Percentiles rank a stretch among this genome's conserved stretches.
Evolutionary conservation across 2,888 invertebrate species (phyloP).

Genomic region (Acleris sparsana): DNA sequence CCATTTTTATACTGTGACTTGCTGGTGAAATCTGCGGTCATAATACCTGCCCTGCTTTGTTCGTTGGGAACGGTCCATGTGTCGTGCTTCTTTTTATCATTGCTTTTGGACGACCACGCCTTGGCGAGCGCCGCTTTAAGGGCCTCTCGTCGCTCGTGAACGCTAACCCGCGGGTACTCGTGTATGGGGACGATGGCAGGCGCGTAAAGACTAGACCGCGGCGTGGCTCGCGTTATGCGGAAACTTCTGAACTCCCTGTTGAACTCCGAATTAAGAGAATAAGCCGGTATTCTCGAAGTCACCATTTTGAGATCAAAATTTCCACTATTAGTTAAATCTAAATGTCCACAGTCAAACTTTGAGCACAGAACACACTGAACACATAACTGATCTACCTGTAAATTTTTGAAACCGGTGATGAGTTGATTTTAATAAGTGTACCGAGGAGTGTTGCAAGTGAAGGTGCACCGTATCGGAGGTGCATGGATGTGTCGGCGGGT

Average conservation of each 20-base stretch:
- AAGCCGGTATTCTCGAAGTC: constrained; percentile 85
- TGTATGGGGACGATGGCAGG: constrained; percentile 84
- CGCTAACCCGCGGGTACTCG: constrained; percentile 84
- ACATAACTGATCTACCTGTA: constrained; percentile 81
- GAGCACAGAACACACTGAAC: constrained; percentile 76
- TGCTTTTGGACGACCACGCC: constrained; percentile 77
- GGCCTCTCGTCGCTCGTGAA: constrained; percentile 80
- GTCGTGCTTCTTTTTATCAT: constrained; percentile 75
- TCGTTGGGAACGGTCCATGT: constrained; percentile 75
- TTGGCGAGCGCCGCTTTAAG: constrained; percentile 79
- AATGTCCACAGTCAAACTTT: constrained; percentile 67
- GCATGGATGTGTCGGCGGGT: constrained; percentile 56
- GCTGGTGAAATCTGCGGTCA: constrained; percentile 65
- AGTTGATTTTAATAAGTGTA: constrained; percentile 54
- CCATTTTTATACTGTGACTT: constrained; percentile 62
- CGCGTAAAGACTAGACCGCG: constrained; percentile 77
- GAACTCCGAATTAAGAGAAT: constrained; percentile 85
- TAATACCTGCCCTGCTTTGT: constrained; percentile 66
- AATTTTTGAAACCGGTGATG: constrained; percentile 48
- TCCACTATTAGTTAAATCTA: constrained; percentile 61
- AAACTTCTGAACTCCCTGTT: constrained; percentile 84
- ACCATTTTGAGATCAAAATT: constrained; percentile 85
- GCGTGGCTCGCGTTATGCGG: constrained; percentile 80
- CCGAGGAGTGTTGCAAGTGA: constrained; percentile 33
- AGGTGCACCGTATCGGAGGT: constrained; percentile 42